Evolutionary conservation across 2,113 vertebrate species (phyloP).

Genomic region (Macrotus californicus): DNA sequence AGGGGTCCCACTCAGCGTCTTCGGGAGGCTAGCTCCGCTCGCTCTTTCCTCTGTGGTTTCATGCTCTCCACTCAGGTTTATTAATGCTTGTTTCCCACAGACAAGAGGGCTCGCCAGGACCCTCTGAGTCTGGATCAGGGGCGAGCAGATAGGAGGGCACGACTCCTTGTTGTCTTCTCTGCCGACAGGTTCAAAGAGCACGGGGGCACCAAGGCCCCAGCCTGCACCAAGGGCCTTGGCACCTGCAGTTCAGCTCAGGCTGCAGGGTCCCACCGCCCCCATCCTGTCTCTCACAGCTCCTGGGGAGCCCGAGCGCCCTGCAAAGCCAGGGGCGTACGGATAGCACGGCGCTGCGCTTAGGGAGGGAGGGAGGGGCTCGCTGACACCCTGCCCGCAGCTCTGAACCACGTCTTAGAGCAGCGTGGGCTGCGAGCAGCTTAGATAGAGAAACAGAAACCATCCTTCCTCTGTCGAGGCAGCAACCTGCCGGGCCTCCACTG

Average conservation of each 20-base stretch:
- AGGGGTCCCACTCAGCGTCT: fast-evolving
- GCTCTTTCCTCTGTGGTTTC: fast-evolving
- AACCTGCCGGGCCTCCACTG: fast-evolving
- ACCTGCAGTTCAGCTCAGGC: background rate
- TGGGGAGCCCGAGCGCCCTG: fast-evolving
- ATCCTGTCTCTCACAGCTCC: background rate
- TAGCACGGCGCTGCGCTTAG: fast-evolving
- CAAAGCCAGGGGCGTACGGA: background rate
- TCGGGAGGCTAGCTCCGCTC: background rate
- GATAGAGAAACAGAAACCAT: fast-evolving
- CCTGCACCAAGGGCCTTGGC: background rate
- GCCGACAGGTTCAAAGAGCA: background rate
- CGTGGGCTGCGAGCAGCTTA: fast-evolving
- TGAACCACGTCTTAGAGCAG: fast-evolving
- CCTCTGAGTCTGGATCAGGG: background rate
- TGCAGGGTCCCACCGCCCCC: fast-evolving
- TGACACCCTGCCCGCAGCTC: fast-evolving
- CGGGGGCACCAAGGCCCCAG: background rate
- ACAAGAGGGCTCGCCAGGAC: background rate
- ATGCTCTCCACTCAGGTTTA: background rate
- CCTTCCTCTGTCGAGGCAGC: background rate
- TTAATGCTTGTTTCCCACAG: background rate
- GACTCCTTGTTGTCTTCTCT: background rate
- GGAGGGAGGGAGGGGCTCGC: background rate
- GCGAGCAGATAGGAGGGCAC: background rate